A percentile compares a stretch with the other conserved stretches of the same genome.
These are phyloP conservation scores for Odontamblyopus lacepedii DNA, from an alignment of 2,797 vertebrate species.

Conservation along the genomic window DNA sequence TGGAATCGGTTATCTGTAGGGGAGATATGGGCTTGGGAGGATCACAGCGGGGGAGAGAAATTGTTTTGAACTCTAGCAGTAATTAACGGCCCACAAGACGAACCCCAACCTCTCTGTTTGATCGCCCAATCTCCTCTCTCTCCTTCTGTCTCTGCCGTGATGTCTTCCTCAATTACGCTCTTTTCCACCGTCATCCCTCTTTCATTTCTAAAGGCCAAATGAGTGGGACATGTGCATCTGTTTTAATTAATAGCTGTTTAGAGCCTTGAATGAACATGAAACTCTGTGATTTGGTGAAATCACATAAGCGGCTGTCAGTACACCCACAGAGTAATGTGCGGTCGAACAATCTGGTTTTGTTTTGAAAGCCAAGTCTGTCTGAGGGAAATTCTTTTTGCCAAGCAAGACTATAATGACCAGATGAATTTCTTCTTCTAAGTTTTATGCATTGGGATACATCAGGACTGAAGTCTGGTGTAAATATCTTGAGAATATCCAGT, in stretches of 20 bases:
- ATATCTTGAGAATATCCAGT: background rate
- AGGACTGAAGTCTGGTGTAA: background rate
- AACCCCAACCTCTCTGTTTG: conserved; percentile 31
- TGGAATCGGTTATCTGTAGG: conserved; percentile 10
- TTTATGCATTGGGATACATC: background rate
- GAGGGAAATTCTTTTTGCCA: background rate
- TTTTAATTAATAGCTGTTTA: conserved; percentile 45
- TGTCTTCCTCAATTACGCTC: conserved; percentile 41
- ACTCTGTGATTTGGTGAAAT: background rate
- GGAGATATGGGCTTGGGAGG: conserved; percentile 33
- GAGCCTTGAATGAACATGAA: conserved; percentile 8
- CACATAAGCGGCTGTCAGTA: background rate
- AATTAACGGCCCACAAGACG: conserved; percentile 56
- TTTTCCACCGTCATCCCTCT: conserved; percentile 32
- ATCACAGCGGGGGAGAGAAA: conserved; percentile 41
- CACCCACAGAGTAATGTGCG: background rate
- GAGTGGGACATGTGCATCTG: conserved; percentile 8
- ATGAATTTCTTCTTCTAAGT: background rate
- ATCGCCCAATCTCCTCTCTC: conserved; percentile 44
- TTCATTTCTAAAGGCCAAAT: conserved; percentile 24
- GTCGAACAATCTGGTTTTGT: background rate
- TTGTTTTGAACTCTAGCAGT: conserved; percentile 54
- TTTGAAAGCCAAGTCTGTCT: background rate
- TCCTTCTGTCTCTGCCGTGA: conserved; percentile 20
- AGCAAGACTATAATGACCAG: background rate